Evolutionary conservation across 1,140 invertebrate genomes (phyloP).

Genomic region (Portunus trituberculatus): DNA sequence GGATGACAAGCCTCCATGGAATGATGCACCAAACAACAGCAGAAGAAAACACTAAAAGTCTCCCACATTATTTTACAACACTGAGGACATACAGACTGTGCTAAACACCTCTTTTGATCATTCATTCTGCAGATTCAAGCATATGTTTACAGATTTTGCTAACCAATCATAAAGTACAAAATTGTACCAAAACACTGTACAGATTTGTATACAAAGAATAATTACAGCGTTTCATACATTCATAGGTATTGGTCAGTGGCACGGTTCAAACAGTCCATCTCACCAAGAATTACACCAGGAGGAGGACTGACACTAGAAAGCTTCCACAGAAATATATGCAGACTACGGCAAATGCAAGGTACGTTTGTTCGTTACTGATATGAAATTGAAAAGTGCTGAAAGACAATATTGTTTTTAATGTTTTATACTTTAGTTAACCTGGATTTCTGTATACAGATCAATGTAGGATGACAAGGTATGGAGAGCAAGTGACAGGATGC

Average conservation of each 20-base stretch:
- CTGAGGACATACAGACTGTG: neutral
- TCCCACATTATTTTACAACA: neutral
- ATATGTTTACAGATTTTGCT: neutral
- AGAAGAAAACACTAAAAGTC: neutral
- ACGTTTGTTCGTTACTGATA: no score
- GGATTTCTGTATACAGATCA: no score
- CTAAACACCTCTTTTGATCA: neutral
- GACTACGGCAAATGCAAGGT: no score
- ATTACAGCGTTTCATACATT: conserved; percentile 63
- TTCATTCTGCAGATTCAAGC: conserved; percentile 15
- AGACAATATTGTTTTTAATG: no score
- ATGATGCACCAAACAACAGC: neutral
- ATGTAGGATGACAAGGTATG: no score
- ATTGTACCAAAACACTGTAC: conserved; percentile 67
- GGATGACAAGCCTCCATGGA: neutral
- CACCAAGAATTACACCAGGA: neutral
- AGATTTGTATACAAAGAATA: conserved; percentile 63
- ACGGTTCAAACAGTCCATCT: conserved; percentile 41
- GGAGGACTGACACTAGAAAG: neutral
- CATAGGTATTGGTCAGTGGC: conserved; percentile 39
- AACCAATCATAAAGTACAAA: conserved; percentile 57
- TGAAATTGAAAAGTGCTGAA: no score
- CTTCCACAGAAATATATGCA: no score
- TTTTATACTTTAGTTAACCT: no score
- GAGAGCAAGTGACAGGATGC: no score